Evolutionary conservation across 1,140 invertebrate species (phyloP), one percentile per base, ranked within the genome.

Genomic region (Holcopasites calliopsidis): DNA sequence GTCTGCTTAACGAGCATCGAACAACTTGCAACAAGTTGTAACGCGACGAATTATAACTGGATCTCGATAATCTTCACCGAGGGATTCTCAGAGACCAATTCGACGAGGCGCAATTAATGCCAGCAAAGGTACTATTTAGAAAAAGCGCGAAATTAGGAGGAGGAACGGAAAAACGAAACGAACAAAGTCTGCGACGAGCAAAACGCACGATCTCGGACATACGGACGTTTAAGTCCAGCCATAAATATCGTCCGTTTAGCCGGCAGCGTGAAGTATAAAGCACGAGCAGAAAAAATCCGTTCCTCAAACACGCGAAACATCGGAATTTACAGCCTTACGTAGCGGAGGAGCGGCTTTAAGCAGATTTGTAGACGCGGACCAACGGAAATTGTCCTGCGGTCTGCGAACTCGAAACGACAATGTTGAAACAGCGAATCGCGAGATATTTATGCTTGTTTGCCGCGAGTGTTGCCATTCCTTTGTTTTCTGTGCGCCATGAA

Each of bases 321-420:
- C 80, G 74, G 78, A 90, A 91, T 91, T 90, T 90, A 90, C 90
- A 88, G 79, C 88, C 86, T 89, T 89, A 87, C 86, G 82, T 87
- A 79, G 87, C 85, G 80, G 82, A 44, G 75, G 61, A 61, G 84
- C 85, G 83, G 86, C 86, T 90, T 90, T 90, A 86, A 87, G 88
- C 87, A 82, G 89, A 88, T 90, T 90, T 89, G 76, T 79, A 79
- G 66, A 66, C n/a, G 26, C 47, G 42, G 10, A 62, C 47, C 54
- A 50, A 50, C n/a, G 40, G 33, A 33, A 49, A 40, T 60, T 42
- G 47, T 16, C 23, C n/a, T 26, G 74, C 2, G 66, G 74, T 76
- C 28, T 28, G 2, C 11, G 6, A 23, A n/a, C n/a, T 42, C 16
- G 33, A 13, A 18, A 52, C 40, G 10, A 23, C 7, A 71, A 31